Conservation (phyloP, 2,113 vertebrate genomes). For the Sprattus sprattus region DNA sequence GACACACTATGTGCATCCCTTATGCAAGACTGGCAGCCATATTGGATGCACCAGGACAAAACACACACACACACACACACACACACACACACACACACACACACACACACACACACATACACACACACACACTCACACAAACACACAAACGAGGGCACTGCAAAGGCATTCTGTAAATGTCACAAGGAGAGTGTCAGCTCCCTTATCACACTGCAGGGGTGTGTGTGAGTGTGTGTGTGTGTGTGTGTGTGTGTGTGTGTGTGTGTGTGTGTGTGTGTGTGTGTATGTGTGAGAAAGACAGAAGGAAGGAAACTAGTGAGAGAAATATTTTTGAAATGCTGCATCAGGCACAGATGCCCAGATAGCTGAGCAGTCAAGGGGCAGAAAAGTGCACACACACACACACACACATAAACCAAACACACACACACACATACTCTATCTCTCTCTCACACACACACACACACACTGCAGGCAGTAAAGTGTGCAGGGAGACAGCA, state of each 20-base stretch:
- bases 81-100: too few relatives aligned
- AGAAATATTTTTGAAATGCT: not conserved
- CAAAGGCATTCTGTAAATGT: conserved; percentile 2
- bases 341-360: not conserved
- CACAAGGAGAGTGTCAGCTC: not conserved
- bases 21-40: not conserved
- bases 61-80: not conserved
- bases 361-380: not conserved
- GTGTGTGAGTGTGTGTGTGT: not conserved
- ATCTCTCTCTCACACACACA: conserved; percentile 4
- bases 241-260: not conserved
- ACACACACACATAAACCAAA: not conserved
- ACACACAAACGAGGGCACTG: not conserved
- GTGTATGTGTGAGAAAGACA: not conserved
- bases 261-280: too few relatives aligned
- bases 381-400: not conserved
- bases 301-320: not conserved
- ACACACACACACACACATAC: too few relatives aligned
- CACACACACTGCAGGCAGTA: not conserved
- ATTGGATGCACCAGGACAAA: not conserved
- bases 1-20: not conserved
- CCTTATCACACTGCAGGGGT: not conserved
- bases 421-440: not conserved
- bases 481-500: not conserved
- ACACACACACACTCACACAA: too few relatives aligned